Conservation (phyloP, 2,113 vertebrate genomes). For the Phylloscopus whistleri region DNA sequence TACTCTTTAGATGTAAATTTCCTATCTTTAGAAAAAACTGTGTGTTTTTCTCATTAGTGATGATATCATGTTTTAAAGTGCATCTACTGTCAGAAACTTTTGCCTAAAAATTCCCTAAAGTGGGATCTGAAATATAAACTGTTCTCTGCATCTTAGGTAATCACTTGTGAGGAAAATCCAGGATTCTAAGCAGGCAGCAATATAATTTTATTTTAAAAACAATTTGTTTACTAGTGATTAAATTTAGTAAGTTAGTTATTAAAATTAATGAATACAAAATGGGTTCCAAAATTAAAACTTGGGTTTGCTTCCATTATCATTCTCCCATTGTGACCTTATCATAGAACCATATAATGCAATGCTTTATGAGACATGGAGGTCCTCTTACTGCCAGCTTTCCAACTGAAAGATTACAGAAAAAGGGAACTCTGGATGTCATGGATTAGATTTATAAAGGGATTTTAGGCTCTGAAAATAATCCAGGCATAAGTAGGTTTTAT, state of each 20-base stretch:
- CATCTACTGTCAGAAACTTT: neutral
- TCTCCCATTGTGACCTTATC: neutral
- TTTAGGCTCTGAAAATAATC: constrained; percentile 12
- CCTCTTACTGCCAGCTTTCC: neutral
- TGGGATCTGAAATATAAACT: neutral
- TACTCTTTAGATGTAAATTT: neutral
- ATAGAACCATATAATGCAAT: neutral
- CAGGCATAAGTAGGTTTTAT: neutral
- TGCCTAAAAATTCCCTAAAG: neutral
- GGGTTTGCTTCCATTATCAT: neutral
- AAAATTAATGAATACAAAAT: neutral
- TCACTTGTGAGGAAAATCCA: neutral
- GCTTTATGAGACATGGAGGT: neutral
- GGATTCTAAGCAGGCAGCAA: neutral
- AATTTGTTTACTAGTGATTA: neutral
- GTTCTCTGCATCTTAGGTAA: neutral
- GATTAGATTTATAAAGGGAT: neutral
- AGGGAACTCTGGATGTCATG: neutral
- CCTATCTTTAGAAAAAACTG: neutral
- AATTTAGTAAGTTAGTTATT: neutral
- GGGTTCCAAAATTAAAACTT: neutral
- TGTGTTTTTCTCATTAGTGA: neutral
- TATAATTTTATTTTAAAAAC: neutral
- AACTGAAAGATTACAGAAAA: neutral
- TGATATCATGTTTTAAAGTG: neutral